phyloP scores from a whole-genome alignment of 2,113 vertebrate species.

The Ageneiosus marmoratus region DNA sequence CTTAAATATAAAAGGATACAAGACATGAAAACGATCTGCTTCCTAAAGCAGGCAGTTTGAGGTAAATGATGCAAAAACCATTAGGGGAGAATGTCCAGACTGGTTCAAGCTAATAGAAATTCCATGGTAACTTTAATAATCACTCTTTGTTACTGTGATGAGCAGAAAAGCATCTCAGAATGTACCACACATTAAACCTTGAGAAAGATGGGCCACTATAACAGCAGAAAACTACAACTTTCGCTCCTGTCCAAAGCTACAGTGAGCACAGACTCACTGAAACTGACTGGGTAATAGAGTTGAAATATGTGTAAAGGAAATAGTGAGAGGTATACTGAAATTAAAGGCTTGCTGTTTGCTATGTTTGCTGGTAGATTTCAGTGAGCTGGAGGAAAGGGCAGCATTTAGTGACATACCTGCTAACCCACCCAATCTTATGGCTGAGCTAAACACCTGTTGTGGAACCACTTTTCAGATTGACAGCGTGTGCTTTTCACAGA shows the following conservation, averaged over 20 bases:
- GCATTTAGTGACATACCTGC: slow-evolving; percentile 1
- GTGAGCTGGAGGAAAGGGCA: not conserved
- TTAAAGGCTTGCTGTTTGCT: not conserved
- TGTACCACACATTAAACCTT: not conserved
- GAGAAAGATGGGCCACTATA: not conserved
- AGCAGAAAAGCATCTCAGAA: not conserved
- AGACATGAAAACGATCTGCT: not conserved
- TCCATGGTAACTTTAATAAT: not conserved
- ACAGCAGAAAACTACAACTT: not conserved
- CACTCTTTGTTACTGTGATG: not conserved
- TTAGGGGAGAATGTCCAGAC: not conserved
- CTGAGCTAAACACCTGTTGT: slow-evolving; percentile 2
- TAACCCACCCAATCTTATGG: not conserved
- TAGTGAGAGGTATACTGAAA: not conserved
- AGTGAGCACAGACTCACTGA: not conserved
- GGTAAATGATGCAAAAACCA: not conserved
- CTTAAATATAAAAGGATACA: not conserved
- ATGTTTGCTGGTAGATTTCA: not conserved
- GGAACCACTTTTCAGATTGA: not conserved
- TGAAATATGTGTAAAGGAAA: not conserved
- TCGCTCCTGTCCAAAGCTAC: not conserved
- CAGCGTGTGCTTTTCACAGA: not conserved
- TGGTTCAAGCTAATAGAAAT: not conserved
- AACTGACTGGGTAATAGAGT: not conserved
- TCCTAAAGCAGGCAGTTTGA: not conserved